Evolutionary conservation across 2,888 invertebrate species (phyloP).

Genomic region (Protodeltote pygarga): DNA sequence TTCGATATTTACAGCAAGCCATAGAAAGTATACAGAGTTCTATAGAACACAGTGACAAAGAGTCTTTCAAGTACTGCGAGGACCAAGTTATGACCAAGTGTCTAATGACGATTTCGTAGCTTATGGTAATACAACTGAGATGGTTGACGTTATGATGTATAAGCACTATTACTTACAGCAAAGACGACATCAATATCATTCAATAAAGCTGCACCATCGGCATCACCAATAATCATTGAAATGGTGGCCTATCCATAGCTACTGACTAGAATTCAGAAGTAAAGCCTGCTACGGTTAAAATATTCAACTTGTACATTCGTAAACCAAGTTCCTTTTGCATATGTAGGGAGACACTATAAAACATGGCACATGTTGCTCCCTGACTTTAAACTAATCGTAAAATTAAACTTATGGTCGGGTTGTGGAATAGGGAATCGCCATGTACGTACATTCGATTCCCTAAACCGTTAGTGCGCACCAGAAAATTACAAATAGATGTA

Average conservation of each 20-base stretch:
- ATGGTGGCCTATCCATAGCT: conserved; percentile 2
- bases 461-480: conserved; percentile 8
- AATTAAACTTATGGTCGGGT: conserved; percentile 20
- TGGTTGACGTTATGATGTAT: too few relatives aligned
- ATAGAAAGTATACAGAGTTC: too few relatives aligned
- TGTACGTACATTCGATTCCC: conserved; percentile 21
- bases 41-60: too few relatives aligned
- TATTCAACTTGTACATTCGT: background rate
- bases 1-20: too few relatives aligned
- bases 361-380: background rate
- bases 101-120: too few relatives aligned
- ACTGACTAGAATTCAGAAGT: background rate
- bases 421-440: conserved; percentile 14
- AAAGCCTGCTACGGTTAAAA: conserved; percentile 1
- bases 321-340: conserved; percentile 4
- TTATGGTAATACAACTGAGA: too few relatives aligned
- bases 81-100: too few relatives aligned
- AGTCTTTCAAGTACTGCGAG: too few relatives aligned
- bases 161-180: too few relatives aligned
- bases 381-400: conserved; percentile 15
- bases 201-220: too few relatives aligned
- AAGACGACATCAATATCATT: too few relatives aligned
- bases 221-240: conserved; percentile 1
- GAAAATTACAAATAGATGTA: conserved; percentile 6
- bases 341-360: background rate